Evolutionary conservation across 1,140 invertebrate species (phyloP).

Genomic region (Hesperophylax magnus): DNA sequence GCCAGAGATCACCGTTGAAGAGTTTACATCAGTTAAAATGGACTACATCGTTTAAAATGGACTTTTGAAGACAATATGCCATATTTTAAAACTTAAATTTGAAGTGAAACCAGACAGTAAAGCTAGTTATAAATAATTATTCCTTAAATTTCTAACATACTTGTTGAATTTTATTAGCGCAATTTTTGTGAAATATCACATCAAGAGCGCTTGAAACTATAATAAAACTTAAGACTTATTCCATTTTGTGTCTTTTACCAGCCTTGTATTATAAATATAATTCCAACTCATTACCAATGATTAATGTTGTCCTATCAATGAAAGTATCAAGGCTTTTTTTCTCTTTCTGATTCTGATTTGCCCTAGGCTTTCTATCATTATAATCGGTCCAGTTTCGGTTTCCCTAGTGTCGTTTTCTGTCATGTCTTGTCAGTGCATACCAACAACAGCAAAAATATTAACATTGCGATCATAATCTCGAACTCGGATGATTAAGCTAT

Average conservation of each 20-base stretch:
- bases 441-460: background rate
- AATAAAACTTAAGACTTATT: background rate
- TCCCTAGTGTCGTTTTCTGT: background rate
- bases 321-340: background rate
- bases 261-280: background rate
- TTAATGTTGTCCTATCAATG: background rate
- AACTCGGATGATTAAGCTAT: background rate
- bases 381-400: background rate
- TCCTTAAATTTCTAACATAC: no score
- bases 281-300: background rate
- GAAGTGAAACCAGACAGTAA: no score
- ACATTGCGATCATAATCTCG: background rate
- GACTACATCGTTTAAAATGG: no score
- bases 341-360: background rate
- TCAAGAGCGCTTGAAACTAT: no score
- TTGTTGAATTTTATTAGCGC: no score
- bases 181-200: no score
- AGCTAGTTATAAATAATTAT: no score
- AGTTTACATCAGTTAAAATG: no score
- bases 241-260: background rate
- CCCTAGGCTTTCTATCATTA: background rate
- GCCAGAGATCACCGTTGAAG: no score
- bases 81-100: no score
- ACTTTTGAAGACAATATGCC: no score
- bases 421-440: background rate